Percentiles rank a stretch among this genome's conserved stretches.
phyloP scores from a whole-genome alignment of 2,888 invertebrate genomes.

The Notodonta dromedarius region DNA sequence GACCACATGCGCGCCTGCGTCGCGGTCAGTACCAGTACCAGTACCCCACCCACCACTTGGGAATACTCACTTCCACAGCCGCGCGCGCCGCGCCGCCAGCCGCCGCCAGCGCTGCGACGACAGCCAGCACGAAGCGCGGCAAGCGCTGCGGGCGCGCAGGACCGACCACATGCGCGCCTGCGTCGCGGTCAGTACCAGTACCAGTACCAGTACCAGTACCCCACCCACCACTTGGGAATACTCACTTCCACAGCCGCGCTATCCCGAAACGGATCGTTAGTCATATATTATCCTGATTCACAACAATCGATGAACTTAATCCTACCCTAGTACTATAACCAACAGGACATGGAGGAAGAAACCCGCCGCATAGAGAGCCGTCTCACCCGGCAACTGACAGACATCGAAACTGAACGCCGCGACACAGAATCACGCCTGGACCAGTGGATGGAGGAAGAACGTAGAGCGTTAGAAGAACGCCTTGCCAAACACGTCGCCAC shows the following conservation, averaged over 20 bases:
- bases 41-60: not conserved
- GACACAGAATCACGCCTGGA: constrained; percentile 47
- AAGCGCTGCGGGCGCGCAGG: not conserved
- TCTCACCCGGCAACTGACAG: constrained; percentile 44
- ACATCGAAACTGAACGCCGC: constrained; percentile 51
- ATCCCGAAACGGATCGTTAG: no score
- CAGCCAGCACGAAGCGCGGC: constrained; percentile 10
- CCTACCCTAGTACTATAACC: not conserved
- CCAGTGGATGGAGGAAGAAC: constrained; percentile 55
- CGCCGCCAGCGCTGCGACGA: no score
- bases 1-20: constrained; percentile 9
- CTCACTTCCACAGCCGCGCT: no score
- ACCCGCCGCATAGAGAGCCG: constrained; percentile 43
- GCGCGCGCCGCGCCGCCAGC: no score
- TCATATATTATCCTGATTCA: not conserved
- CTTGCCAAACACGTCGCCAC: constrained; percentile 54
- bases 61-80: no score
- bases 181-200: constrained; percentile 13
- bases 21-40: constrained; percentile 11
- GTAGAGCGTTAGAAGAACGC: constrained; percentile 58
- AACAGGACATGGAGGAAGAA: constrained; percentile 55
- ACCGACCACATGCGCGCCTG: constrained; percentile 9
- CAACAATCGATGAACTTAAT: not conserved
- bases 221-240: not conserved
- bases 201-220: no score